Evolutionary conservation across 2,888 invertebrate species (phyloP).

Genomic region (Imbricaverruca yamaguchii): DNA sequence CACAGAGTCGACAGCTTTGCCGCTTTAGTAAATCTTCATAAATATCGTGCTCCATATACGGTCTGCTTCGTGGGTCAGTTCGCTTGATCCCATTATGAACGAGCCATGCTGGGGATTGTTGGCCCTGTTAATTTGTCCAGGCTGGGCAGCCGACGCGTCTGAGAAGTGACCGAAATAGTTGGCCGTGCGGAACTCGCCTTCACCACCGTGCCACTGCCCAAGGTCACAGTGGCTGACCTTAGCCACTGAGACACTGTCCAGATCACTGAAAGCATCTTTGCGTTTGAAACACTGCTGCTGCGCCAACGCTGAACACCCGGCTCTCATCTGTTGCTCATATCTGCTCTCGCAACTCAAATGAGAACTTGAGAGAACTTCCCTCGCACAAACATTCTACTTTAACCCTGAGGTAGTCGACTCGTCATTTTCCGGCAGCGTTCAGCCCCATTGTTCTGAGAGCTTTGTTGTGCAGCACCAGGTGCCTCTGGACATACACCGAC

Average conservation of each 20-base stretch:
- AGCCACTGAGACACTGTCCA: background rate
- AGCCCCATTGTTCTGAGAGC: too few species aligned
- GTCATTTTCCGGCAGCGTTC: too few species aligned
- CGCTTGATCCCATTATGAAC: background rate
- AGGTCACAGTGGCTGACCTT: background rate
- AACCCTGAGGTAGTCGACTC: too few species aligned
- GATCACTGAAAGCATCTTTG: background rate
- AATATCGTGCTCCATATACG: background rate
- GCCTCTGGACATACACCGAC: too few species aligned
- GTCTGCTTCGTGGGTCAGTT: background rate
- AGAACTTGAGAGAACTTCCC: too few species aligned
- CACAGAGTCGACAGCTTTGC: background rate
- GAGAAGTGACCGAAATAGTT: background rate
- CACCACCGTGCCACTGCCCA: background rate
- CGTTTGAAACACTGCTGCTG: too few species aligned
- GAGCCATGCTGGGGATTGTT: background rate
- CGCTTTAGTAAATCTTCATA: background rate
- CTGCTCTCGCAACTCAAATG: too few species aligned
- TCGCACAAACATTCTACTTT: too few species aligned
- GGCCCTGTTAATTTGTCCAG: background rate
- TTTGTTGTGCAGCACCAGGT: too few species aligned
- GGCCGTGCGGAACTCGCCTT: background rate
- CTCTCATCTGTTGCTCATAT: too few species aligned
- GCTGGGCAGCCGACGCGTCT: background rate
- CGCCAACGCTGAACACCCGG: too few species aligned